Evolutionary conservation across 2,797 vertebrate species (phyloP).

Genomic region (Malurus splendens): DNA sequence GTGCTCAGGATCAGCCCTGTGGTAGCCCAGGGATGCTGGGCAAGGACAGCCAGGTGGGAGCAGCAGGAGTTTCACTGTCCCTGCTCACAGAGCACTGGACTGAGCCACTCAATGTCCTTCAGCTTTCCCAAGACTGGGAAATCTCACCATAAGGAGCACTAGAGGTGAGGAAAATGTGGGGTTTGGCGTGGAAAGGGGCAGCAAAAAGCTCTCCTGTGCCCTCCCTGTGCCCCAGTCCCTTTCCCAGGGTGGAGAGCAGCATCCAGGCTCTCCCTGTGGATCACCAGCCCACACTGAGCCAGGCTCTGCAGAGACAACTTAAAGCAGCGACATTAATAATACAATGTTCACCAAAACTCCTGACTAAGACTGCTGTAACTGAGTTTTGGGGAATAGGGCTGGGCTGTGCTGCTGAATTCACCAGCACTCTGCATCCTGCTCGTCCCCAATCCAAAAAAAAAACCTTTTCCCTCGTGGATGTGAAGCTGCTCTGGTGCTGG

Average conservation of each 20-base stretch:
- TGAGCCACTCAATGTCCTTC: not conserved
- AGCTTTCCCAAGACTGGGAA: not conserved
- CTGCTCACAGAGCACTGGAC: not conserved
- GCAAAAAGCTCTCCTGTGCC: not conserved
- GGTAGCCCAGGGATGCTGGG: not conserved
- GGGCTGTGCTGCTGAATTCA: not conserved
- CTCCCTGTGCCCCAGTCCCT: not conserved
- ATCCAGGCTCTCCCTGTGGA: not conserved
- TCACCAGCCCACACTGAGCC: fast-evolving
- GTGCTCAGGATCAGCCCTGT: not conserved
- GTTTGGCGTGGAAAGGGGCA: not conserved
- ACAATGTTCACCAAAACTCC: not conserved
- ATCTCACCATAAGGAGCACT: fast-evolving
- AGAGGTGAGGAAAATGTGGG: fast-evolving
- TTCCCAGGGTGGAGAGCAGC: not conserved
- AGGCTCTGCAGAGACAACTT: not conserved
- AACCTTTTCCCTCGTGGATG: not conserved
- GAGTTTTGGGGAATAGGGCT: not conserved
- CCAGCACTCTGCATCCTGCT: not conserved
- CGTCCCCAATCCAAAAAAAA: not conserved
- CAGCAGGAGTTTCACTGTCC: not conserved
- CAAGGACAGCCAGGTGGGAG: not conserved
- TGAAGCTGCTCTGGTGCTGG: not conserved
- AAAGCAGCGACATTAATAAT: not conserved
- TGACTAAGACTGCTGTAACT: not conserved